Base-by-base conservation (phyloP, 2,113 vertebrate genomes). In the Zosterops lateralis region DNA sequence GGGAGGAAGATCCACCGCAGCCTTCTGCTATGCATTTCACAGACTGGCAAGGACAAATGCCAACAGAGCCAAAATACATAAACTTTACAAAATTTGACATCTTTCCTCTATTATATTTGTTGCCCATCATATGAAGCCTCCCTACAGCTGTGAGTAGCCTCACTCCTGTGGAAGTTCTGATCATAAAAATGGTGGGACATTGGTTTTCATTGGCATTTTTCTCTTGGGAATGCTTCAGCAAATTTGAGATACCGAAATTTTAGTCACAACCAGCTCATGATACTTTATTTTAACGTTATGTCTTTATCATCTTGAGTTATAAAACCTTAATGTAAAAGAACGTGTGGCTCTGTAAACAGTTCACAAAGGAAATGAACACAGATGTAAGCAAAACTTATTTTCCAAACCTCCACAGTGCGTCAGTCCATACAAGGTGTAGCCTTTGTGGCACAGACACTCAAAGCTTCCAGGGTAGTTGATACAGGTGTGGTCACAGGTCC, bases 361-460 rank as follows among this genome's bases (percentile, higher is more conserved):
- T 64, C 64, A 85, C 44, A 87, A 60, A 84, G 58, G 42, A 83
- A 73, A 48, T 15, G 54, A 44, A 25, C n/a, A 87, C 70, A 50
- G 7, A 64, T 7, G 14, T 4, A 74, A 56, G 45, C n/a, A 85
- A 90, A 93, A 54, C 21, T 86, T 87, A 45, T 75, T 88, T 93
- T 98, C 87, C 99, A 98, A 97, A 99, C 99, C 99, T 98, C 99
- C 99, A 51, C 99, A 99, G 97, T 99, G 99, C 0, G 99, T 99
- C 56, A 99, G 97, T 54, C 99, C 99, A 0, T 99, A 99, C 83
- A 99, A 98, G 6, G 98, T 98, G 96, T 98, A 99, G 73, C 99
- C 99, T n/a, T 98, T 98, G 87, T 98, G 98, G 83, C 99, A 99
- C 58, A 99, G 84, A 64, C 99, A 99, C 92, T 99, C 98, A 34